These are phyloP conservation scores for Ctenomys sociabilis DNA, from an alignment of 2,113 vertebrate species.

Conservation along the genomic window DNA sequence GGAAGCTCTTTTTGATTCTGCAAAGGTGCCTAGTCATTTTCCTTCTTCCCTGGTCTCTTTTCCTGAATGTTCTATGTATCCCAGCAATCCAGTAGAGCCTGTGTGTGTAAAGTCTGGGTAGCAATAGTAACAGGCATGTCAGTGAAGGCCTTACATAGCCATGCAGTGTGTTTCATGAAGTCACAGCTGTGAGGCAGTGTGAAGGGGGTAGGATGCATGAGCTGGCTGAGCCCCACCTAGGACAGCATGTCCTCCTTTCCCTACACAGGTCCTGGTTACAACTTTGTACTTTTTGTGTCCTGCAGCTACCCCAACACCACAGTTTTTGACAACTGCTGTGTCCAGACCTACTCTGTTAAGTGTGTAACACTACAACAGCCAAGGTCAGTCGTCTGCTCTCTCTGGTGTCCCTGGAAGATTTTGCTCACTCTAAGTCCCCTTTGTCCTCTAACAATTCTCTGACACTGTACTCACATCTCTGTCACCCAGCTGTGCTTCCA, in stretches of 20 bases:
- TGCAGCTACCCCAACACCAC: not conserved
- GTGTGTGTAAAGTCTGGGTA: not conserved
- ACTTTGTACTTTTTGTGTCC: not conserved
- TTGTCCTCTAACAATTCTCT: not conserved
- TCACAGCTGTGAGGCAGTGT: not conserved
- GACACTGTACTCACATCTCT: not conserved
- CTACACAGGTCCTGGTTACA: not conserved
- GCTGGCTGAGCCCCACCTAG: not conserved
- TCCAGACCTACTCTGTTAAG: constrained; percentile 6
- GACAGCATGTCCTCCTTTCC: not conserved
- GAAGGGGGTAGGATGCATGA: not conserved
- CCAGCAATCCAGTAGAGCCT: not conserved
- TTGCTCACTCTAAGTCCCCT: not conserved
- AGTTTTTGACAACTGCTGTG: not conserved
- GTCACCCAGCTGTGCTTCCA: not conserved
- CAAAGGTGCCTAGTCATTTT: constrained; percentile 23
- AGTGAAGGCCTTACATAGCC: not conserved
- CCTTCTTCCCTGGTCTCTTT: not conserved
- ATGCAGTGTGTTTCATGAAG: not conserved
- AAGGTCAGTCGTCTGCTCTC: not conserved
- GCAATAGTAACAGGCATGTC: not conserved
- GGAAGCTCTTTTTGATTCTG: not conserved
- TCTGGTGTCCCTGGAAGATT: not conserved
- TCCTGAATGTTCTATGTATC: not conserved
- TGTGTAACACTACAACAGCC: not conserved